Percentiles rank a stretch among this genome's conserved stretches.
phyloP scores from a whole-genome alignment of 2,888 invertebrate genomes.

The Galerucella pusilla region DNA sequence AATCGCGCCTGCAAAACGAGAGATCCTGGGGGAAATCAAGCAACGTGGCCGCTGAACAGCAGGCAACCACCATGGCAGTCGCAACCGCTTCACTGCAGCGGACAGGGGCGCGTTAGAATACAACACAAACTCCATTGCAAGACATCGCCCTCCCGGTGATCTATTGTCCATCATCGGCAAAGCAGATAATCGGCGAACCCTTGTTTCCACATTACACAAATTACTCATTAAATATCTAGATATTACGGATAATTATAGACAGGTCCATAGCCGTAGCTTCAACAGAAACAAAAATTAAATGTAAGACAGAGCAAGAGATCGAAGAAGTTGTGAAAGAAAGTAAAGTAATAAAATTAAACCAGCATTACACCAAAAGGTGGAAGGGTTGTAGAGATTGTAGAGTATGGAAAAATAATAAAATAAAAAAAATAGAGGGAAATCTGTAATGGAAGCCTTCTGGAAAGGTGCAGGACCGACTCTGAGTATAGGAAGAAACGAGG shows the following conservation, averaged over 20 bases:
- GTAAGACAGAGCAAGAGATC: no score
- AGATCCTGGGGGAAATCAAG: constrained; percentile 65
- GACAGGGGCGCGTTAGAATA: constrained; percentile 35
- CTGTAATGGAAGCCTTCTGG: background rate
- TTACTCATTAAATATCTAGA: background rate
- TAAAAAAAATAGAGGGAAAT: background rate
- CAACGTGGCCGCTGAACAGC: constrained; percentile 50
- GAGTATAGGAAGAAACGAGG: constrained; percentile 36
- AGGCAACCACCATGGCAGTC: constrained; percentile 36
- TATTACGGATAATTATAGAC: background rate
- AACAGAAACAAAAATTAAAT: background rate
- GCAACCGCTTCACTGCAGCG: constrained; percentile 28
- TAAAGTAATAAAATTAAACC: no score
- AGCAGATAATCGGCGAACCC: background rate
- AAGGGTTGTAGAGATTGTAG: no score
- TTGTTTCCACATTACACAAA: background rate
- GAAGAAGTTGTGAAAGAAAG: no score
- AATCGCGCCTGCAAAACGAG: constrained; percentile 62
- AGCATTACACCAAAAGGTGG: no score
- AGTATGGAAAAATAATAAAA: no score
- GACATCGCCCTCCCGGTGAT: background rate
- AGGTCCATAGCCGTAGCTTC: background rate
- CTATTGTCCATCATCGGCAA: constrained; percentile 2
- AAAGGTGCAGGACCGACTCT: constrained; percentile 29
- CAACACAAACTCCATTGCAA: background rate